These are phyloP conservation scores for Tupaia tana DNA, from an alignment of 2,113 vertebrate species.

Conservation along the genomic window DNA sequence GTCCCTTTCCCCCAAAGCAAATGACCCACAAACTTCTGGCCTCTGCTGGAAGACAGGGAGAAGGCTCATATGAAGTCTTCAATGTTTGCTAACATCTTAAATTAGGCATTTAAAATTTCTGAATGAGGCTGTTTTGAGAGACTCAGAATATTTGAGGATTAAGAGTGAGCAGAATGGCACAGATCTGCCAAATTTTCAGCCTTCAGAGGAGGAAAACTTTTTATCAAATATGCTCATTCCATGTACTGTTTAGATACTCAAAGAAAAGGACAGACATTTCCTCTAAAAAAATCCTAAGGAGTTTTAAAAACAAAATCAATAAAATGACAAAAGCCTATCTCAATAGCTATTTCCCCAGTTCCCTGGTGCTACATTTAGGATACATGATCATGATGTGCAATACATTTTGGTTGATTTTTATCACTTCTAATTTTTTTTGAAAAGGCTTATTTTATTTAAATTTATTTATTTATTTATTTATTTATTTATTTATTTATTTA, in stretches of 20 bases:
- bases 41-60: background rate
- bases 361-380: background rate
- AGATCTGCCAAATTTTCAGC: background rate
- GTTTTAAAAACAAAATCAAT: background rate
- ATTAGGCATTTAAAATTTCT: background rate
- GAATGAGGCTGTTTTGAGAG: background rate
- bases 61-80: background rate
- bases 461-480: too few species aligned
- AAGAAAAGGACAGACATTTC: background rate
- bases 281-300: background rate
- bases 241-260: background rate
- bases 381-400: background rate
- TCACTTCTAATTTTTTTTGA: background rate
- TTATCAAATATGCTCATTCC: background rate
- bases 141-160: background rate
- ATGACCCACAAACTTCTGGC: background rate
- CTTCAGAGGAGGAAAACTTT: background rate
- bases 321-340: background rate
- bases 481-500: too few species aligned
- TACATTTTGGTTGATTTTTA: background rate
- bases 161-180: background rate
- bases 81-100: background rate
- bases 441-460: background rate
- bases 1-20: background rate
- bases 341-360: background rate